Evolutionary conservation across 2,113 vertebrate genomes (phyloP).

Genomic region (Python bivittatus): DNA sequence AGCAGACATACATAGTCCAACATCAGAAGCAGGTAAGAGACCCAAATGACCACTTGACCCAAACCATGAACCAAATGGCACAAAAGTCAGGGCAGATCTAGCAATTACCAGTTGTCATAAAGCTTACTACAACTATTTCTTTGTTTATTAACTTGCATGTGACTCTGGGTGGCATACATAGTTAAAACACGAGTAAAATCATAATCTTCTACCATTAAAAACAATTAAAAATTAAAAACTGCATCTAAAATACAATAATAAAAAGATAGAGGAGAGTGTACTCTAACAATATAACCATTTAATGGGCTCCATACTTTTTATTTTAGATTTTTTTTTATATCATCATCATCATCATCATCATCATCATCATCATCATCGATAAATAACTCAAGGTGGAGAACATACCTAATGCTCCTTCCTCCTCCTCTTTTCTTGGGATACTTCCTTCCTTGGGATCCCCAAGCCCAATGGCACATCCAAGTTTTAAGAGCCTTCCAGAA

Average conservation of each 20-base stretch:
- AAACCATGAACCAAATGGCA: neutral
- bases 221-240: neutral
- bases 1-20: neutral
- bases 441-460: neutral
- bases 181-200: neutral
- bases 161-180: neutral
- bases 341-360: no score
- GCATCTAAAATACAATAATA: neutral
- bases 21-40: neutral
- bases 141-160: neutral
- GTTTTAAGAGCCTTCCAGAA: neutral
- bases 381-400: no score
- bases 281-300: neutral
- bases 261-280: neutral
- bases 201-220: neutral
- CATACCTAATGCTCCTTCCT: no score
- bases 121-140: neutral
- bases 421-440: no score
- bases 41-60: neutral
- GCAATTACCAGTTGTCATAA: neutral
- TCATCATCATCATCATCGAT: no score
- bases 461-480: neutral
- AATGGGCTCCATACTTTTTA: neutral
- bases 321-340: no score
- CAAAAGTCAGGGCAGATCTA: neutral